phyloP scores from a whole-genome alignment of 2,113 vertebrate species.

The Pedionomus torquatus region DNA sequence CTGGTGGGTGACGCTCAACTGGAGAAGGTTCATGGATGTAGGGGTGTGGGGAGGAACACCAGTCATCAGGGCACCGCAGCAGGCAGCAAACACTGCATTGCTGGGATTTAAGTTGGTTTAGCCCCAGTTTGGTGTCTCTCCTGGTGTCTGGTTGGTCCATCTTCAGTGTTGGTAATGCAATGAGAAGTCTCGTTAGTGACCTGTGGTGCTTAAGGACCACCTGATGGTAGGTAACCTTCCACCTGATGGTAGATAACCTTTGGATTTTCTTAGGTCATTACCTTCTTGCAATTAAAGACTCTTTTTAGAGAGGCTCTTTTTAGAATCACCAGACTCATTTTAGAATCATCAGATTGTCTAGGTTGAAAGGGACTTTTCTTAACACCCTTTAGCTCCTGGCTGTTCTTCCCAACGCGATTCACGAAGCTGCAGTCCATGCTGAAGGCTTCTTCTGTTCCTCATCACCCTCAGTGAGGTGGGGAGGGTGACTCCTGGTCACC shows the following conservation, averaged over 20 bases:
- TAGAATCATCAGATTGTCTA: no score
- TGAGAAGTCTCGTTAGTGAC: not conserved
- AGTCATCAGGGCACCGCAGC: accelerated
- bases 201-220: not conserved
- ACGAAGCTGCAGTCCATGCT: not conserved
- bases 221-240: not conserved
- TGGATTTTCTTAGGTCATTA: not conserved
- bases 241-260: not conserved
- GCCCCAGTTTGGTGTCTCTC: not conserved
- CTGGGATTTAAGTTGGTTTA: accelerated
- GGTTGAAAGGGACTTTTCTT: no score
- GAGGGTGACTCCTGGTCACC: not conserved
- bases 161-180: accelerated
- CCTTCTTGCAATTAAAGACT: not conserved
- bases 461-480: accelerated
- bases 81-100: accelerated
- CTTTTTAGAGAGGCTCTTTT: no score
- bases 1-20: not conserved
- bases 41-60: not conserved
- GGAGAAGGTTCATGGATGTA: not conserved
- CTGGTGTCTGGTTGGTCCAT: not conserved
- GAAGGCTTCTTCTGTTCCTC: not conserved
- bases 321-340: not conserved
- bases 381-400: not conserved
- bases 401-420: not conserved